Percentiles rank a stretch among this genome's conserved stretches.
Evolutionary conservation across 2,888 invertebrate genomes (phyloP).

Genomic region (Tiphia femorata): DNA sequence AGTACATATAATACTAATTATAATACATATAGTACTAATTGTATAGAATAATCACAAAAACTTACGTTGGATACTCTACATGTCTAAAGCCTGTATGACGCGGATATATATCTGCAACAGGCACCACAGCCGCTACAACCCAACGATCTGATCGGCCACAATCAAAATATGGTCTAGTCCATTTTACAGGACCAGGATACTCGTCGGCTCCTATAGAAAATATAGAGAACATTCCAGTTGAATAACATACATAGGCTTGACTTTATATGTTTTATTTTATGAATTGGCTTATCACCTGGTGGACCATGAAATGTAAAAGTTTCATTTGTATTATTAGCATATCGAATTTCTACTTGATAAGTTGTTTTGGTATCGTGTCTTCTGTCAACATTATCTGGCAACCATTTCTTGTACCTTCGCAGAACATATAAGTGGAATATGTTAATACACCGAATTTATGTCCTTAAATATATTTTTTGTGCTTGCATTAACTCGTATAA

Average conservation of each 20-base stretch:
- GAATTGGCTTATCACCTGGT: conserved; percentile 72
- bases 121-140: conserved; percentile 94
- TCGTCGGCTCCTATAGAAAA: conserved; percentile 80
- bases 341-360: conserved; percentile 93
- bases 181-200: conserved; percentile 91
- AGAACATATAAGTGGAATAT: not conserved
- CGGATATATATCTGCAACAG: conserved; percentile 95
- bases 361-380: conserved; percentile 93
- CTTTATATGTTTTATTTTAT: not conserved
- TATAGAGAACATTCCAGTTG: not conserved
- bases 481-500: not conserved
- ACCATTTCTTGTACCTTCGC: conserved; percentile 82
- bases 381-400: conserved; percentile 87
- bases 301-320: conserved; percentile 97
- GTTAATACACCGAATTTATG: not conserved
- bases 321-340: conserved; percentile 94
- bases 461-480: not conserved
- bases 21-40: not conserved
- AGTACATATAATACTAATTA: not conserved
- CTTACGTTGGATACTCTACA: conserved; percentile 93
- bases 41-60: conserved; percentile 10
- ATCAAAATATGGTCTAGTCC: conserved; percentile 96
- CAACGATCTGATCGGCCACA: conserved; percentile 96
- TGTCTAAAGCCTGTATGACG: conserved; percentile 93
- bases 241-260: not conserved